Evolutionary conservation across 1,140 invertebrate genomes (phyloP).

Genomic region (Arctopsyche grandis): DNA sequence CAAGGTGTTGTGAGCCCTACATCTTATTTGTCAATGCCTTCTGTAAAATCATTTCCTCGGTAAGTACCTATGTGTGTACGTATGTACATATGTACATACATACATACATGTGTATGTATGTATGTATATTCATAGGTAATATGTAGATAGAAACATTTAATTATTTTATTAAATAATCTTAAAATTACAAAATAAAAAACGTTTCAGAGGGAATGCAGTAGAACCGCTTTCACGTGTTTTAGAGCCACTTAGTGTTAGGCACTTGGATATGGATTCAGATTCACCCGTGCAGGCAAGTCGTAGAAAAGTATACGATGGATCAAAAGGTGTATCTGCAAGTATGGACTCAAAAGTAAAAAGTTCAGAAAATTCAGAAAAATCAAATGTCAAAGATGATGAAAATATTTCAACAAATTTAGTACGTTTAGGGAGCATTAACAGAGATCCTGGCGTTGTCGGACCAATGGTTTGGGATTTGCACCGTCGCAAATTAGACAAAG

Average conservation of each 20-base stretch:
- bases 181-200: neutral
- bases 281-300: slow-evolving; percentile 54
- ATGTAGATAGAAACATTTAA: no score
- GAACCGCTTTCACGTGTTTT: slow-evolving; percentile 81
- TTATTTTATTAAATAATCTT: neutral
- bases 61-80: slow-evolving; percentile 45
- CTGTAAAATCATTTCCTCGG: slow-evolving; percentile 79
- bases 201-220: slow-evolving; percentile 70
- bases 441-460: slow-evolving; percentile 85
- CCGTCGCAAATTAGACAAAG: slow-evolving; percentile 60
- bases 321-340: neutral
- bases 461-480: slow-evolving; percentile 84
- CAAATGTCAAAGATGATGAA: neutral
- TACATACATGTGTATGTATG: no score
- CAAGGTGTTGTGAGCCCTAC: slow-evolving; percentile 69
- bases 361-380: neutral
- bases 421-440: slow-evolving; percentile 70
- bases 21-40: slow-evolving; percentile 84
- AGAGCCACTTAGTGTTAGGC: slow-evolving; percentile 76
- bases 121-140: no score
- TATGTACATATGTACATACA: no score
- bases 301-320: slow-evolving; percentile 45
- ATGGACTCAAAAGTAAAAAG: neutral
- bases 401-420: slow-evolving; percentile 58
- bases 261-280: slow-evolving; percentile 71